Evolutionary conservation across 2,113 vertebrate genomes (phyloP).

Genomic region (Thinocorus orbignyianus): DNA sequence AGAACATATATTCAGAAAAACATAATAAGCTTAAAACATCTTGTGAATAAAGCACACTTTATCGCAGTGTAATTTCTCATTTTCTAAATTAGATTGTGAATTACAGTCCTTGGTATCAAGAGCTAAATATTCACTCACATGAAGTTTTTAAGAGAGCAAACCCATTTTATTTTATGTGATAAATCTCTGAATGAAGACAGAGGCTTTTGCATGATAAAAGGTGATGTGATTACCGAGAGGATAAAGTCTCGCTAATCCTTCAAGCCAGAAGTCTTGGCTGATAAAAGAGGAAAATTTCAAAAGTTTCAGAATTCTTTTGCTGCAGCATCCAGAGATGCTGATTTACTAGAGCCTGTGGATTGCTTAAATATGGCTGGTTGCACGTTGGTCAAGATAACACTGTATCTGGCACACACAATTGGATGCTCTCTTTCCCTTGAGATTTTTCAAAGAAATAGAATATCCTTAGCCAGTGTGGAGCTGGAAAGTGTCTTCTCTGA

Average conservation of each 20-base stretch:
- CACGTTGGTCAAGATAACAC: not conserved
- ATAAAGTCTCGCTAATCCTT: not conserved
- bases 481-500: not conserved
- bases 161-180: not conserved
- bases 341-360: not conserved
- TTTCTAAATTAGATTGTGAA: not conserved
- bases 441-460: not conserved
- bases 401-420: not conserved
- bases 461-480: not conserved
- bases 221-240: not conserved
- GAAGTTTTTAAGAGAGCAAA: not conserved
- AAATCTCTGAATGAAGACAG: not conserved
- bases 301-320: not conserved
- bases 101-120: not conserved
- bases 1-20: slow-evolving; percentile 35
- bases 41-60: slow-evolving; percentile 15
- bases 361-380: not conserved
- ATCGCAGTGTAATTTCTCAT: not conserved
- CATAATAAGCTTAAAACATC: not conserved
- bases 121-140: not conserved
- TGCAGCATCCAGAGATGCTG: not conserved
- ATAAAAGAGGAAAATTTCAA: not conserved
- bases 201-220: not conserved
- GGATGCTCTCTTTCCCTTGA: not conserved
- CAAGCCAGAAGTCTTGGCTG: not conserved